phyloP scores from a whole-genome alignment of 2,888 invertebrate species.

The Pheosia gnoma region DNA sequence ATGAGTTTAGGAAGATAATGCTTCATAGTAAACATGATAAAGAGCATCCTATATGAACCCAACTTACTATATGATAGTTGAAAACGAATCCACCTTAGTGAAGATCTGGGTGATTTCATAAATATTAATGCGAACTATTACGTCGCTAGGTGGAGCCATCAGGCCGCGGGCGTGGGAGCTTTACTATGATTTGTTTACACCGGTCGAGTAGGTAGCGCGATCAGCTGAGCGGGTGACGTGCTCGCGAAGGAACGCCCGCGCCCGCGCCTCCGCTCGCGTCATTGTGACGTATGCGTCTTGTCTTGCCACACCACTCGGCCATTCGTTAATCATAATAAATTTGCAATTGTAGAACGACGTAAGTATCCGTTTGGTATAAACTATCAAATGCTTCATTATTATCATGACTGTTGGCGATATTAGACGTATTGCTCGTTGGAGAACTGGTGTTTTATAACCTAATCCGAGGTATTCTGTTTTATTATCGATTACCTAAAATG shows the following conservation, averaged over 20 bases:
- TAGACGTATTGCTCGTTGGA: neutral
- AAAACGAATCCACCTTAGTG: no score
- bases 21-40: conserved; percentile 1
- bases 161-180: conserved; percentile 65
- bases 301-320: conserved; percentile 31
- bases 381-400: neutral
- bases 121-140: conserved; percentile 43
- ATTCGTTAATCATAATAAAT: conserved; percentile 37
- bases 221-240: conserved; percentile 75
- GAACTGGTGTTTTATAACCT: no score
- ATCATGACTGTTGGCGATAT: neutral
- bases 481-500: no score
- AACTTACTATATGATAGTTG: no score
- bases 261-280: conserved; percentile 40
- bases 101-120: conserved; percentile 24
- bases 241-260: conserved; percentile 42
- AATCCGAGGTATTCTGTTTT: no score
- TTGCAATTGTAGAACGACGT: conserved; percentile 24
- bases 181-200: conserved; percentile 81
- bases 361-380: conserved; percentile 8
- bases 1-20: neutral
- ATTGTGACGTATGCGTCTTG: conserved; percentile 47
- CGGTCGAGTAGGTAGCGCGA: conserved; percentile 61
- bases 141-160: conserved; percentile 24
- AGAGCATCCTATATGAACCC: no score